A percentile compares a stretch with the other conserved stretches of the same genome.
Conservation (phyloP, 92 coral and sea anemone species). For the Nematostella vectensis region DNA sequence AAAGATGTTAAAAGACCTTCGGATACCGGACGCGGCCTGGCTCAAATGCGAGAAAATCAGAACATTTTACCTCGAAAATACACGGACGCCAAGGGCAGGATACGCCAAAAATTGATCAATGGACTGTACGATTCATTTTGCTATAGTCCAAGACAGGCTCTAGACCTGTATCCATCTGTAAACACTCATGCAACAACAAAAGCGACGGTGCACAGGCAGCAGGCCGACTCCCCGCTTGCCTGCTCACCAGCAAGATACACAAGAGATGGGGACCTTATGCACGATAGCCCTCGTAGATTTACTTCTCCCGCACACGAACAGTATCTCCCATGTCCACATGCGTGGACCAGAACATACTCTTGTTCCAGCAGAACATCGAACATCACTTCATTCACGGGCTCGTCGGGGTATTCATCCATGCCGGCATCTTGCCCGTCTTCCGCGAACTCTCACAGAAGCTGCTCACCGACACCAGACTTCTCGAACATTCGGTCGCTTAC, state of each 20-base stretch:
- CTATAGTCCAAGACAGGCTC: constrained; percentile 54
- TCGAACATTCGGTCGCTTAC: constrained; percentile 62
- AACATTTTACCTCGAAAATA: constrained; percentile 25
- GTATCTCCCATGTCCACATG: constrained; percentile 20
- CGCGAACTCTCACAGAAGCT: constrained; percentile 89
- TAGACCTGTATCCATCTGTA: constrained; percentile 46
- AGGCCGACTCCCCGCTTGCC: neutral
- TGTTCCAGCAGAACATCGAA: constrained; percentile 69
- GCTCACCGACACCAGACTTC: constrained; percentile 94
- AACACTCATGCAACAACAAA: constrained; percentile 16
- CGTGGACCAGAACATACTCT: constrained; percentile 51
- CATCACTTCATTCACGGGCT: constrained; percentile 54
- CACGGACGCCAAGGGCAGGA: constrained; percentile 50
- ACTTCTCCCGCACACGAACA: constrained; percentile 12
- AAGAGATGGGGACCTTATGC: neutral
- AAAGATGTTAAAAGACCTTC: no score
- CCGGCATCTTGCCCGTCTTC: constrained; percentile 95
- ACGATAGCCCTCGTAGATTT: constrained; percentile 1
- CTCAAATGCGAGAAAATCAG: no score
- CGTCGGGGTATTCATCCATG: constrained; percentile 91
- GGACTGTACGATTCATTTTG: constrained; percentile 81
- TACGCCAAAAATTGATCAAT: constrained; percentile 63
- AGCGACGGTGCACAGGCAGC: constrained; percentile 14
- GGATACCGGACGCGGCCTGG: no score
- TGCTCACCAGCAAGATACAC: neutral